phyloP scores from a whole-genome alignment of 2,113 vertebrate genomes.

The Varanus komodoensis region DNA sequence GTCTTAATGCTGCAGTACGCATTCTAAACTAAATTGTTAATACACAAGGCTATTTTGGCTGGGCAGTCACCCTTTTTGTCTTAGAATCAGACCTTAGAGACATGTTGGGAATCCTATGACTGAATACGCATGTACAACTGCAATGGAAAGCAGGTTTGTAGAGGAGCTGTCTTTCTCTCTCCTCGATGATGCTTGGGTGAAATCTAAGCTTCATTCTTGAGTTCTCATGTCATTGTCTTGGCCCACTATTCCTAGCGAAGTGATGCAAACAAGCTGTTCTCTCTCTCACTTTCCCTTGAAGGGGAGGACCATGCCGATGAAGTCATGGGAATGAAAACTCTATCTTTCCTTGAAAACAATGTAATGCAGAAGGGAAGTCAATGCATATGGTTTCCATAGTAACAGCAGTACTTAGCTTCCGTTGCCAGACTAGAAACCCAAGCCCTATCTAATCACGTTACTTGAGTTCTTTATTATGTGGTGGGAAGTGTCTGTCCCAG shows the following conservation, averaged over 20 bases:
- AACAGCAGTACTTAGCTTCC: not conserved
- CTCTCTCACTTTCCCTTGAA: not conserved
- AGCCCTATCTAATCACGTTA: not conserved
- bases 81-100: no score
- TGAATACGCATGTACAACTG: fast-evolving
- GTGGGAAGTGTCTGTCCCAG: not conserved
- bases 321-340: constrained; percentile 62
- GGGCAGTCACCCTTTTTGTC: not conserved
- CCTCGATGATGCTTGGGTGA: constrained; percentile 2
- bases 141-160: not conserved
- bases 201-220: constrained; percentile 50
- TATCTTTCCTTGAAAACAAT: not conserved
- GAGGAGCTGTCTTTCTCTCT: not conserved
- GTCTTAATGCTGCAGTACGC: not conserved
- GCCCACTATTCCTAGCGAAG: constrained; percentile 9
- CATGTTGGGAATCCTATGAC: fast-evolving
- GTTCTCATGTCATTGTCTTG: constrained; percentile 37
- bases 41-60: not conserved
- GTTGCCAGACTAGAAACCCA: not conserved
- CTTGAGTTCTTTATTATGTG: not conserved
- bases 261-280: constrained; percentile 7
- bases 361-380: not conserved
- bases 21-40: not conserved
- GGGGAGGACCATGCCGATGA: constrained; percentile 40
- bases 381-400: not conserved